These are phyloP conservation scores for Eupsittula cactorum DNA, from an alignment of 2,113 vertebrate species.

Conservation along the genomic window DNA sequence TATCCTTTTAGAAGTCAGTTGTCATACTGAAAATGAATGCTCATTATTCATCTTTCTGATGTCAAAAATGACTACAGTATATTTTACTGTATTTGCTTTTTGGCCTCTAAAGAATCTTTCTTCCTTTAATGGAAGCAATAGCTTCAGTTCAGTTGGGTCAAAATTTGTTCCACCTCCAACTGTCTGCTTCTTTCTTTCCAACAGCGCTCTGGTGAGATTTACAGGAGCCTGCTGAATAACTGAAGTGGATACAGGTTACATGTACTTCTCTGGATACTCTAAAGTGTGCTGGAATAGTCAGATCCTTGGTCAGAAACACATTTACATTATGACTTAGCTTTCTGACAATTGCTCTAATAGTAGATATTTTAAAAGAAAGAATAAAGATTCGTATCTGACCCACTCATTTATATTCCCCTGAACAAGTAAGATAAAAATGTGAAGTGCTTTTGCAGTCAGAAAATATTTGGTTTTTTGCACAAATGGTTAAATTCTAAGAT, in stretches of 20 bases:
- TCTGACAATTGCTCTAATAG: neutral
- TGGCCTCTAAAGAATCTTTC: neutral
- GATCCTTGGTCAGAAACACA: neutral
- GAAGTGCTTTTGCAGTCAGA: neutral
- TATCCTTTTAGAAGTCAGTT: neutral
- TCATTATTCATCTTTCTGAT: neutral
- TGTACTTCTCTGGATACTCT: neutral
- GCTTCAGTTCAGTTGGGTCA: neutral
- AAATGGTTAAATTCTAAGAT: neutral
- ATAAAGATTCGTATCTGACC: neutral
- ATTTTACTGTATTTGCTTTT: neutral
- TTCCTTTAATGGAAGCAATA: neutral
- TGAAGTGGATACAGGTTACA: neutral
- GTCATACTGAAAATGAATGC: slow-evolving; percentile 6
- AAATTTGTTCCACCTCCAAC: neutral
- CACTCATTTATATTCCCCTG: neutral
- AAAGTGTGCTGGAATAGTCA: neutral
- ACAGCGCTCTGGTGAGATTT: neutral
- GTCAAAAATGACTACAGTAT: neutral
- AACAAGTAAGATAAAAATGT: neutral
- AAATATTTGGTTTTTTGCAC: neutral
- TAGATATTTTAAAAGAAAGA: neutral
- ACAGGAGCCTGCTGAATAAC: neutral
- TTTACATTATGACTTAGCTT: neutral
- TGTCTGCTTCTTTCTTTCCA: neutral